Evolutionary conservation across 2,888 invertebrate species (phyloP), one percentile per base, ranked within the genome.

Genomic region (Cynaeus angustus): DNA sequence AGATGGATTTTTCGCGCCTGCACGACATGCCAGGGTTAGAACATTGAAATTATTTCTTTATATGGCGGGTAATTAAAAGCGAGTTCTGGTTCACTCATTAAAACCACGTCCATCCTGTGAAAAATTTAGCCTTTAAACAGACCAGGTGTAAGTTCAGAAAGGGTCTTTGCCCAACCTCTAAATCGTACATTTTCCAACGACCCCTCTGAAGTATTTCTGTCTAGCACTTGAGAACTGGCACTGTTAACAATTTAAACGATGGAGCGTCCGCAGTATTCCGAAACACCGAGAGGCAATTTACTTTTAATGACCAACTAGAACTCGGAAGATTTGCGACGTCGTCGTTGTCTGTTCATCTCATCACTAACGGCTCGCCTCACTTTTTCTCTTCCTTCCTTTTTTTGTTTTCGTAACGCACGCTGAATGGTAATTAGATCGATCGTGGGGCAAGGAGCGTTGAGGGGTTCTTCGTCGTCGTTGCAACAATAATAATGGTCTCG

Each of bases 351-450:
- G 26, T 43, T 41, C 13, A 56, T 56, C 56, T 26, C 56, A 16
- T 56, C 56, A 46, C 46, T 59, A 59, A 59, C 59, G 59, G 59
- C 59, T 45, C 30, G 59, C 2, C 59, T 45, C 48, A 33, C 28
- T 61, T 61, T 61, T 48, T 61, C 48, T 61, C n/a, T 28, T 64
- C 16, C 26, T 55, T 53, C 30, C 41, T 37, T 50, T 62, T 52
- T 64, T 41, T 64, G 48, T 41, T 14, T 59, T 59, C 45, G 59
- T 38, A 46, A 66, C 66, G 55, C 66, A 56, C 66, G 53, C 43
- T 66, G 70, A 70, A 70, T 70, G 55, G 50, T 70, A 72, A 70
- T 72, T 67, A 70, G 59, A 58, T 61, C 64, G 72, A 62, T 61
- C 55, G 70, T 46, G 13, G 58, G 28, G 16, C 46, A 38, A 43